Evolutionary conservation across 2,113 vertebrate genomes (phyloP), one percentile per base, ranked within the genome.

Genomic region (Ammodytes dubius): DNA sequence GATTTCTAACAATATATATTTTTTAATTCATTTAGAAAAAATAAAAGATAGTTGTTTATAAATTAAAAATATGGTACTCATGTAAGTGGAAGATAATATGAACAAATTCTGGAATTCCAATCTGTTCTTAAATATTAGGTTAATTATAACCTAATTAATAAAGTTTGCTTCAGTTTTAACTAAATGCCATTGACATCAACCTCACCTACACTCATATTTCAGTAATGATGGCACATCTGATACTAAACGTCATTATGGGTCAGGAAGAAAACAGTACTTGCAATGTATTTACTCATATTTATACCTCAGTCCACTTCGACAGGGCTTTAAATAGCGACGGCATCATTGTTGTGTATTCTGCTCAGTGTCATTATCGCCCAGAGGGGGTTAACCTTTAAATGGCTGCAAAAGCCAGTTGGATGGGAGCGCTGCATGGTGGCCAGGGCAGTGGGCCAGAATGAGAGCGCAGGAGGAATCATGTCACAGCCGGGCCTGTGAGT

Each of bases 331-430:
- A 88, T 84, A 88, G 71, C 63, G 52, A 1, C n/a, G 3, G 50
- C 66, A 19, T 73, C 45, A 64, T 56, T 82, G 74, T 84, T 83
- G 50, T 82, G 47, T 71, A 27, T 88, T 83, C 65, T 81, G 69
- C 54, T 91, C 70, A 17, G 63, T 82, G 85, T 76, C 68, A 82
- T 85, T 52, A 63, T 74, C 45, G 27, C 74, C 70, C 60, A 46
- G 73, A 74, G 50, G 72, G 89, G 50, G 56, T 87, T 86, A 85
- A 77, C 88, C 88, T 90, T 88, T 85, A 84, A 92, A 86, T 73
- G 75, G 76, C 85, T 77, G 56, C 88, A 77, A 89, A 85, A 84
- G 75, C 73, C 59, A 17, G 79, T 78, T 79, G 82, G 76, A 82
- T 63, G 76, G 61, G 71, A 86, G 77, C 74, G 27, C 27, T 27